Evolutionary conservation across 2,888 invertebrate genomes (phyloP).

Genomic region (Ochropleura leucogaster): DNA sequence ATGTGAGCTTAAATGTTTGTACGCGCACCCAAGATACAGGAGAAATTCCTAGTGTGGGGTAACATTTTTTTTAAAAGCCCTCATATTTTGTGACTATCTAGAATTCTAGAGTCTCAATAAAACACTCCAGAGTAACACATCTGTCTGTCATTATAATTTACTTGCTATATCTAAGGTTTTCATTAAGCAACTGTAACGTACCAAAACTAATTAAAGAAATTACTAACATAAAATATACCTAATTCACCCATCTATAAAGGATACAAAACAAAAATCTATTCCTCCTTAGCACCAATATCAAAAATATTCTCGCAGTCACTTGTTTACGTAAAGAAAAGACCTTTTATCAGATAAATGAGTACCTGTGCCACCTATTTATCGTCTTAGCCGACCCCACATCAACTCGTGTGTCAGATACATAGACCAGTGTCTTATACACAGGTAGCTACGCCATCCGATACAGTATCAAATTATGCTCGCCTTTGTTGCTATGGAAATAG

Average conservation of each 20-base stretch:
- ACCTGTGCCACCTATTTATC: conserved; percentile 30
- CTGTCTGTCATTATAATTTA: neutral
- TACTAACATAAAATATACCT: neutral
- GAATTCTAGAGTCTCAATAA: too few species aligned
- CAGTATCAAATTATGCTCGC: conserved; percentile 21
- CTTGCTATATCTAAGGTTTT: neutral
- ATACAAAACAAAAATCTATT: neutral
- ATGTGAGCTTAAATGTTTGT: too few species aligned
- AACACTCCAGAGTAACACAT: too few species aligned
- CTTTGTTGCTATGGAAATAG: conserved; percentile 16
- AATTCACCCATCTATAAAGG: neutral
- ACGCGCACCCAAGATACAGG: too few species aligned
- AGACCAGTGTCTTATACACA: conserved; percentile 15
- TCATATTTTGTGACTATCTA: too few species aligned
- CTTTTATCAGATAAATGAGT: conserved; percentile 52
- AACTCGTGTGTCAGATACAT: conserved; percentile 39
- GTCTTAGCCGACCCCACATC: conserved; percentile 43
- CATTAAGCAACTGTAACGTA: neutral
- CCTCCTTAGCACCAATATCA: neutral
- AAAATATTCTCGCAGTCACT: neutral
- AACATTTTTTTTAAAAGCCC: too few species aligned
- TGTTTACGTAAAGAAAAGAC: conserved; percentile 17
- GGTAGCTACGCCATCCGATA: neutral
- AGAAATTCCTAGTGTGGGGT: too few species aligned
- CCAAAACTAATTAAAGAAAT: neutral